phyloP scores from a whole-genome alignment of 2,113 vertebrate species.

The Myodes glareolus region DNA sequence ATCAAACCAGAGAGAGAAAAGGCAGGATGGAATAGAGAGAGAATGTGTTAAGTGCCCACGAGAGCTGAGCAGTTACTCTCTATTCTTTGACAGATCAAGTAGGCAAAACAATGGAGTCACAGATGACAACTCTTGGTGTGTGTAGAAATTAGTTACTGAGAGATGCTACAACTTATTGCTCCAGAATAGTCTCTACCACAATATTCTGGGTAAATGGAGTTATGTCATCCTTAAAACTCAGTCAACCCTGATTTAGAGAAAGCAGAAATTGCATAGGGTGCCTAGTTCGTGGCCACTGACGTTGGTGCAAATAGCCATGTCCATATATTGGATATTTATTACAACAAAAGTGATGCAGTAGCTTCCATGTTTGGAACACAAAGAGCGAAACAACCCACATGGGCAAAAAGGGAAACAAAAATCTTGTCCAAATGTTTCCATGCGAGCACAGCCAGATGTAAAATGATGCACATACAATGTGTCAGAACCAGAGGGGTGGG shows the following conservation, averaged over 20 bases:
- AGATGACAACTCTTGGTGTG: rapidly evolving
- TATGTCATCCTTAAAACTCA: neutral
- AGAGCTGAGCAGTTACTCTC: neutral
- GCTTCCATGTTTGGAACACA: neutral
- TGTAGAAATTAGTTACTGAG: rapidly evolving
- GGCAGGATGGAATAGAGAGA: neutral
- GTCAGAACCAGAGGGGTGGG: neutral
- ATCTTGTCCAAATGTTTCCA: rapidly evolving
- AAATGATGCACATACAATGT: too few relatives aligned
- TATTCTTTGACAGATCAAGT: neutral
- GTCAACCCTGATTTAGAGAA: neutral
- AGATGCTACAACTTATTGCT: rapidly evolving
- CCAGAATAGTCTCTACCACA: rapidly evolving
- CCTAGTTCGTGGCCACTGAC: neutral
- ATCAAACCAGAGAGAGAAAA: neutral
- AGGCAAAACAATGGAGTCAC: too few relatives aligned
- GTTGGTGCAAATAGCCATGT: too few relatives aligned
- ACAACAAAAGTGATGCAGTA: rapidly evolving
- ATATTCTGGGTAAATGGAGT: neutral
- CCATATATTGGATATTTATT: neutral
- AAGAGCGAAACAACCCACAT: neutral
- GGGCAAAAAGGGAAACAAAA: neutral
- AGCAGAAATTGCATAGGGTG: rapidly evolving
- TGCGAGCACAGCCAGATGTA: neutral
- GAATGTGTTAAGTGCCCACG: rapidly evolving